These are phyloP conservation scores for Elymnias hypermnestra DNA, from an alignment of 1,140 invertebrate species.

Conservation along the genomic window DNA sequence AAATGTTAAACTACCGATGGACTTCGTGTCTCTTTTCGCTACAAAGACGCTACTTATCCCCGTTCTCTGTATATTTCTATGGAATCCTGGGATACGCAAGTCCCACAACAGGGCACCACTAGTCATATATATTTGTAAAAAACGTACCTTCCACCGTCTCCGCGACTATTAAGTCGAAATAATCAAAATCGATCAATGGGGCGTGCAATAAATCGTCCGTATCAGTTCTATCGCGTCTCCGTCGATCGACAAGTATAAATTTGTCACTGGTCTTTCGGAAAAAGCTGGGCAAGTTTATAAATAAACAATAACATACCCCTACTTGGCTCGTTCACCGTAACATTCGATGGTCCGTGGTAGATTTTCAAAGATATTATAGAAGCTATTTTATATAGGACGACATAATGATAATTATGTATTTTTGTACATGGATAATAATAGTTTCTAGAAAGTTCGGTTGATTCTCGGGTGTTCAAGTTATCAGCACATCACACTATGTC, in stretches of 20 bases:
- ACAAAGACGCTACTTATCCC: no score
- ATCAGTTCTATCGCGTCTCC: constrained; percentile 62
- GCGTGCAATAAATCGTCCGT: constrained; percentile 58
- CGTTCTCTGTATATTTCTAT: no score
- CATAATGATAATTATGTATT: no score
- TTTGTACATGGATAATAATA: no score
- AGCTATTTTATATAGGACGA: constrained; percentile 33
- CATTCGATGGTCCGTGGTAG: constrained; percentile 47
- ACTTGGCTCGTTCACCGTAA: constrained; percentile 52
- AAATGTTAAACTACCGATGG: no score
- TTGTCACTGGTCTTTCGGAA: constrained; percentile 61
- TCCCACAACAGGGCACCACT: no score
- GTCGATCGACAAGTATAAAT: constrained; percentile 70
- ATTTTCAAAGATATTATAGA: constrained; percentile 38
- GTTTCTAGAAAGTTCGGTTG: no score
- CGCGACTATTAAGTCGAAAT: constrained; percentile 37
- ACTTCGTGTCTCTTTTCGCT: no score
- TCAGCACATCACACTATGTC: no score
- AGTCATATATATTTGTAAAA: neutral
- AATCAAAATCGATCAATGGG: constrained; percentile 64
- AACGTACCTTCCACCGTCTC: neutral
- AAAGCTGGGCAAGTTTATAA: constrained; percentile 60
- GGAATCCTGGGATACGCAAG: no score
- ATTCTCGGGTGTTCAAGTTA: no score
- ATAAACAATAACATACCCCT: constrained; percentile 68